phyloP scores from a whole-genome alignment of 2,113 vertebrate genomes.

The Sarotherodon lohbergeri region DNA sequence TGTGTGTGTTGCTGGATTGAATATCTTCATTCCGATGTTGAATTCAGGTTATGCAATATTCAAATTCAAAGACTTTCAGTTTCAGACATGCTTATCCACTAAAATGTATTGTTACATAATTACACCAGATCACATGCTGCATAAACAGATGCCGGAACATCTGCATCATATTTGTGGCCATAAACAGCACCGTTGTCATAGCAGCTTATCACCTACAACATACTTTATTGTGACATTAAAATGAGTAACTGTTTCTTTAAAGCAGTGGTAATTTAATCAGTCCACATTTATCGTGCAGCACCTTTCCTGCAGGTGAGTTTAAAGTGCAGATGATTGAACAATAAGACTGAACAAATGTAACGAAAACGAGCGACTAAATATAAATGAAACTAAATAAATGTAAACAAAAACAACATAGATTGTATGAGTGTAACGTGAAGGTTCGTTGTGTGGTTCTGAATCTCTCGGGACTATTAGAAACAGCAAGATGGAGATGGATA shows the following conservation, averaged over 20 bases:
- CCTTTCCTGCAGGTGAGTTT: background rate
- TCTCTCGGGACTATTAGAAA: background rate
- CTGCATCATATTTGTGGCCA: background rate
- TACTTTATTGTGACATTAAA: background rate
- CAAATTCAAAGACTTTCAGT: background rate
- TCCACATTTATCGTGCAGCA: background rate
- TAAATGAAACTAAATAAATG: background rate
- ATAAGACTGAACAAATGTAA: background rate
- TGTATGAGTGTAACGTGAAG: background rate
- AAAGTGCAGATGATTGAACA: background rate
- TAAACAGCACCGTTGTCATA: background rate
- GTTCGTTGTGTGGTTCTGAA: background rate
- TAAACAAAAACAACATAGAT: background rate
- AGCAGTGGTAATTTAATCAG: background rate
- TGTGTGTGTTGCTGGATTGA: background rate
- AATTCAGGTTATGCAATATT: background rate
- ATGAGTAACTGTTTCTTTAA: background rate
- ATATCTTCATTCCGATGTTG: background rate
- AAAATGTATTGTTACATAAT: background rate
- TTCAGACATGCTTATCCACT: background rate
- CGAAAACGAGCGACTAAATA: background rate
- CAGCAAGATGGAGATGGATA: rapidly evolving
- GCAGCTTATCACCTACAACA: background rate
- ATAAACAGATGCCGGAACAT: background rate
- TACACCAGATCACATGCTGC: background rate